Evolutionary conservation across 2,113 vertebrate species (phyloP).

Genomic region (Procavia capensis): DNA sequence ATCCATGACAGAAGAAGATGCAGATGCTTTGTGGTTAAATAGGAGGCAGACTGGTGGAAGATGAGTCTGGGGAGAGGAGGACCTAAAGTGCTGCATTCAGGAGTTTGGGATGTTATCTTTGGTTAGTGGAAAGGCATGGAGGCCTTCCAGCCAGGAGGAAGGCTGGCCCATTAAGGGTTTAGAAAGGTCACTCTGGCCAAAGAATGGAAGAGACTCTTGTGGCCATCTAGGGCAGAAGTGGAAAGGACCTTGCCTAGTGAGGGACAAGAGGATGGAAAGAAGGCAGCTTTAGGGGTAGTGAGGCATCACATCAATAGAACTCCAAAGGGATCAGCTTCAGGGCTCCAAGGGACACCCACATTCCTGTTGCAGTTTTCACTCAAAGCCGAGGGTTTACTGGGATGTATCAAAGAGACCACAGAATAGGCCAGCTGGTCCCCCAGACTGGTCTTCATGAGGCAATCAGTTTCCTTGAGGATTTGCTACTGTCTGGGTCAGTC

Average conservation of each 20-base stretch:
- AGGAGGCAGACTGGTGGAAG: fast-evolving
- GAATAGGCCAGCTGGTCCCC: background rate
- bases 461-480: background rate
- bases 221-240: background rate
- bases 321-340: fast-evolving
- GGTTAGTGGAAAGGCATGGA: background rate
- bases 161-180: background rate
- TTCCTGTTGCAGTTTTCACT: background rate
- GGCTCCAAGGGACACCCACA: background rate
- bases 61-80: background rate
- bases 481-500: background rate
- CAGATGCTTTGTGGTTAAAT: background rate
- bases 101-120: background rate
- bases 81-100: background rate
- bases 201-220: background rate
- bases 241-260: background rate
- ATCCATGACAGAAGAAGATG: no score
- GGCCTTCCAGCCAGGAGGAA: background rate
- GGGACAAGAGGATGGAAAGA: background rate
- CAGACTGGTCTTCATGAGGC: background rate
- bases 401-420: background rate
- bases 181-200: background rate
- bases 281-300: background rate
- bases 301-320: background rate
- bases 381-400: background rate